Evolutionary conservation across 37 sponge, comb jelly and placozoan species (phyloP).

Genomic region (Eunapius fragilis): DNA sequence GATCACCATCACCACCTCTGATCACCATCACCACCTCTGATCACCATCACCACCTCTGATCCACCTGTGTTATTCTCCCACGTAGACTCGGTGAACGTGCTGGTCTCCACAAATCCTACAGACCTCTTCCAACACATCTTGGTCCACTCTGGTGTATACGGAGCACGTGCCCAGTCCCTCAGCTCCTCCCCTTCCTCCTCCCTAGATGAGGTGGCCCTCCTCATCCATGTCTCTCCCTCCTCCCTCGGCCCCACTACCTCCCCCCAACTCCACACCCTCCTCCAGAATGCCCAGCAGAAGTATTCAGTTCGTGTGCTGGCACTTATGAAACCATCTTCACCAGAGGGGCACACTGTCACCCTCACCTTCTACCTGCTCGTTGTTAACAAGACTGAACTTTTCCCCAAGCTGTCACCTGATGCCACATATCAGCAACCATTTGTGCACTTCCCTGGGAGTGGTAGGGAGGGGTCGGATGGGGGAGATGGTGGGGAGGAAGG

Average conservation of each 20-base stretch:
- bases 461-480: not conserved
- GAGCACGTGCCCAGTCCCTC: conserved; percentile 43
- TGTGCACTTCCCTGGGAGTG: not conserved
- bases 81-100: conserved; percentile 6
- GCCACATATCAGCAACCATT: not conserved
- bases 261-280: conserved; percentile 30
- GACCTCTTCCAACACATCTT: conserved; percentile 65
- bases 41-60: not conserved
- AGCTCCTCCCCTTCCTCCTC: not conserved
- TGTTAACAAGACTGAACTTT: conserved; percentile 46
- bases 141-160: conserved; percentile 48
- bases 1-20: conserved; percentile 5
- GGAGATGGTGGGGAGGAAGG: not conserved
- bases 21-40: not conserved
- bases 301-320: conserved; percentile 38
- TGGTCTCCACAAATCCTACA: not conserved
- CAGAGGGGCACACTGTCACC: not conserved
- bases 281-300: conserved; percentile 10
- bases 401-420: conserved; percentile 53
- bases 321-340: not conserved
- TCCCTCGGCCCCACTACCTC: conserved; percentile 38
- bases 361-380: conserved; percentile 55
- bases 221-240: conserved; percentile 35
- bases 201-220: conserved; percentile 19
- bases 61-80: not conserved